These are phyloP conservation scores for Eupeodes corollae DNA, from an alignment of 1,140 invertebrate genomes.

Conservation along the genomic window DNA sequence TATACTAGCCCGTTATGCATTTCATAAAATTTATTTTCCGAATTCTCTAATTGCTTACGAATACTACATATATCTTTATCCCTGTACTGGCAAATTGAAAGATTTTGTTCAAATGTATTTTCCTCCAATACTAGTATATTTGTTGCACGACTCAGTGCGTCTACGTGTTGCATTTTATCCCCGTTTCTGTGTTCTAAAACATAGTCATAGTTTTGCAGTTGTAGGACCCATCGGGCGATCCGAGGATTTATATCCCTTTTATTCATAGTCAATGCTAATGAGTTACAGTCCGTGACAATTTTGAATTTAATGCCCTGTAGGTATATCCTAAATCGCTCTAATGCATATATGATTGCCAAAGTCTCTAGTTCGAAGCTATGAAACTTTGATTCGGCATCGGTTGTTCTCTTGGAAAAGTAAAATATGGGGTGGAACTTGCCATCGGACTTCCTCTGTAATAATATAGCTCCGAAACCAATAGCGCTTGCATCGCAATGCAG, in stretches of 20 bases:
- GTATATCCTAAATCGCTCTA: conserved; percentile 33
- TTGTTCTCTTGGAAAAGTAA: conserved; percentile 27
- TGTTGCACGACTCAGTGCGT: conserved; percentile 14
- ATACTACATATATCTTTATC: conserved; percentile 33
- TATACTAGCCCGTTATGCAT: conserved; percentile 18
- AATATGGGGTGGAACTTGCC: conserved; percentile 20
- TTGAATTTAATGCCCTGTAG: conserved; percentile 38
- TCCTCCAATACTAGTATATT: neutral
- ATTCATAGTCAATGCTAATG: conserved; percentile 28
- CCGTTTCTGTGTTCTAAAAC: conserved; percentile 14
- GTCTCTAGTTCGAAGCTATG: conserved; percentile 32
- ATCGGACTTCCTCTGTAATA: conserved; percentile 14
- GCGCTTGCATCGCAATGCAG: conserved; percentile 28
- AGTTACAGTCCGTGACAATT: too few relatives aligned
- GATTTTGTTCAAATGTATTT: too few relatives aligned
- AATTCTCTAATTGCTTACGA: conserved; percentile 13
- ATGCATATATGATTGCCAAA: conserved; percentile 19
- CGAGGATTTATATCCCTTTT: conserved; percentile 30
- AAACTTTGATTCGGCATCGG: conserved; percentile 18
- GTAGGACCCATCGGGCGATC: conserved; percentile 27
- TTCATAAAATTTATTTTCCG: conserved; percentile 13
- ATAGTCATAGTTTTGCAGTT: conserved; percentile 32
- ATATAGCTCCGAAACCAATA: conserved; percentile 17
- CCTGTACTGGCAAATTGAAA: conserved; percentile 23
- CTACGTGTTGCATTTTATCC: conserved; percentile 24